Evolutionary conservation across 2,113 vertebrate genomes (phyloP), one percentile per base, ranked within the genome.

Genomic region (Fukomys damarensis): DNA sequence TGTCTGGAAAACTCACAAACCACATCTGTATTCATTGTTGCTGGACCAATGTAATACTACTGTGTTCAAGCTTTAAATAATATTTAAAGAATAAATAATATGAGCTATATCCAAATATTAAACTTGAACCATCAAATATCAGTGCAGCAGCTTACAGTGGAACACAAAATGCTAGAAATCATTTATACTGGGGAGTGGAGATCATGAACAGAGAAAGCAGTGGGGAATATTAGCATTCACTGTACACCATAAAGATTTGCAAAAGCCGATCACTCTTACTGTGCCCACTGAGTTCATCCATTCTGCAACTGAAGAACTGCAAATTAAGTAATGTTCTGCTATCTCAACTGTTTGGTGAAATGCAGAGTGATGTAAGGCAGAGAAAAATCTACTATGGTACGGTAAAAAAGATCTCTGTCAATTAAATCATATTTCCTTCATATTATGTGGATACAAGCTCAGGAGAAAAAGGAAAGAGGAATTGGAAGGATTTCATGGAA

Each of bases 61-160:
- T 89, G 4, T 92, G 63, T 38, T 92, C 68, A 81, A 89, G 41
- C 28, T 85, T 91, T 65, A 91, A 59, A 89, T n/a, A 81, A 77
- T 77, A 19, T 66, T 49, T 82, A 82, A 68, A 85, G 41, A 91
- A 85, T 32, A 89, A 77, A 92, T 38, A 68, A 87, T 83, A 90
- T 79, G 58, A 41, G n/a, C 9, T 43, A 30, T 58, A 83, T 32
- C 28, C 54, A 89, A n/a, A 12, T 66, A 87, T 76, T 63, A 74
- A 65, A 92, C 22, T 86, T 52, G 72, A 66, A 30, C n/a, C 16
- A 84, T 5, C 72, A 93, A 89, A 61, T 49, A 66, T 49, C 66
- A 93, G 43, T 61, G 58, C n/a, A 96, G 19, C 38, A 58, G 74
- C 17, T 92, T 76, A 46, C 26, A 85, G 35, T 3, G 76, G 49